These are phyloP conservation scores for Poeciliopsis occidentalis DNA, from an alignment of 2,113 vertebrate genomes.

Conservation along the genomic window DNA sequence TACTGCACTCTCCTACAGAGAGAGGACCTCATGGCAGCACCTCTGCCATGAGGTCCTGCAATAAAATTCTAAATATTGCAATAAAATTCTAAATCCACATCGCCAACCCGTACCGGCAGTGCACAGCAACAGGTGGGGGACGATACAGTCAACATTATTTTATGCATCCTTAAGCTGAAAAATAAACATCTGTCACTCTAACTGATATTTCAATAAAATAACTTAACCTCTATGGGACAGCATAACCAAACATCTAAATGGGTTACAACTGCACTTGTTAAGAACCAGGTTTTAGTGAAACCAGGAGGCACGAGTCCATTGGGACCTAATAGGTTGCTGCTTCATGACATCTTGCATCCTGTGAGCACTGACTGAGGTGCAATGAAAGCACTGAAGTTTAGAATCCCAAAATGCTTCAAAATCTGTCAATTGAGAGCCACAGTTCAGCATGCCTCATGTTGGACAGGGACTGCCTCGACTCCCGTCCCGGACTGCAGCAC, in stretches of 20 bases:
- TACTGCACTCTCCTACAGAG: no score
- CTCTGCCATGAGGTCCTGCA: no score
- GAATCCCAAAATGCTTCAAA: neutral
- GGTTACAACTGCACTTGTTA: neutral
- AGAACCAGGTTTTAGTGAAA: neutral
- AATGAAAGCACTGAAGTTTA: neutral
- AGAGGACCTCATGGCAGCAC: no score
- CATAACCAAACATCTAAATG: neutral
- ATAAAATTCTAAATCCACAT: no score
- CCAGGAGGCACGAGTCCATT: neutral
- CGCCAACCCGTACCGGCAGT: no score
- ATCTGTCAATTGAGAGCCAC: neutral
- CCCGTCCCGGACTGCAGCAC: conserved; percentile 58
- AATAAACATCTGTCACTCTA: neutral
- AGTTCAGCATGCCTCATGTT: neutral
- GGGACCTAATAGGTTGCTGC: neutral
- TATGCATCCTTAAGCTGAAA: neutral
- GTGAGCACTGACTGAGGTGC: neutral
- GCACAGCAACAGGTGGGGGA: neutral
- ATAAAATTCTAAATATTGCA: no score
- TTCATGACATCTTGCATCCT: neutral
- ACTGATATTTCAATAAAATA: neutral
- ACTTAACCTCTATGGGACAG: neutral
- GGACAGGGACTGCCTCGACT: neutral
- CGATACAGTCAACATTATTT: neutral